Base-by-base conservation (phyloP, 2,888 invertebrate genomes). In the Trachelus iudaicus region DNA sequence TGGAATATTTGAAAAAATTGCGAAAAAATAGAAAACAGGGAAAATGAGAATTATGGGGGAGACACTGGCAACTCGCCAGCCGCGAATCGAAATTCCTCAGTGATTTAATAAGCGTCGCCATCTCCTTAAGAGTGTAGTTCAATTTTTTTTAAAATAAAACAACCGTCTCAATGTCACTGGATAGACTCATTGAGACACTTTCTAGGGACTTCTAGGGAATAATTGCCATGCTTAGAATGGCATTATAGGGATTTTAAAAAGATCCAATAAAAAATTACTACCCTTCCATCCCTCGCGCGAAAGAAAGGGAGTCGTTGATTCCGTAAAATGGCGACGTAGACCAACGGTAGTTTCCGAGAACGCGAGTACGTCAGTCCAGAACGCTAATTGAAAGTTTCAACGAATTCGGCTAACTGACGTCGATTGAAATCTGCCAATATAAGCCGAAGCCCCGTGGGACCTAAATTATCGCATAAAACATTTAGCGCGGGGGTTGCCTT, bases 91-190 rank as follows among this genome's bases (percentile, higher is more conserved):
- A 81, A 83, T 82, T 81, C 79, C 83, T 81, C 77, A 80, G 84
- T 85, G 82, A 86, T 87, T 88, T 86, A 86, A 88, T 88, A 87
- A 86, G 86, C 82, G 86, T 88, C 86, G 85, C 82, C 9, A 23
- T 56, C 15, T 40, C 40, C 13, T 56, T 9, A 23, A 23, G 56
- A 9, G 23, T 9, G 0, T 1, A 40, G 40, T 40, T 40, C 1
- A 0, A 6, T 15, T 40, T 9, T 56, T 15, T 15, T 23, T 56
- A 23, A 1, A 23, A 56, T 56, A 23, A 9, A 23, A 56, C 0
- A 15, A 56, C 23, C 1, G 23, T 56, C 56, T 23, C 9, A 0
- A 23, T 56, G 23, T 56, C 23, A 56, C 23, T 6, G 23, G 56
- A 56, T 9, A 23, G 56, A 15, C 9, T 23, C 23, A 9, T 9